Evolutionary conservation across 2,797 vertebrate species (phyloP).

Genomic region (Malurus leucopterus): DNA sequence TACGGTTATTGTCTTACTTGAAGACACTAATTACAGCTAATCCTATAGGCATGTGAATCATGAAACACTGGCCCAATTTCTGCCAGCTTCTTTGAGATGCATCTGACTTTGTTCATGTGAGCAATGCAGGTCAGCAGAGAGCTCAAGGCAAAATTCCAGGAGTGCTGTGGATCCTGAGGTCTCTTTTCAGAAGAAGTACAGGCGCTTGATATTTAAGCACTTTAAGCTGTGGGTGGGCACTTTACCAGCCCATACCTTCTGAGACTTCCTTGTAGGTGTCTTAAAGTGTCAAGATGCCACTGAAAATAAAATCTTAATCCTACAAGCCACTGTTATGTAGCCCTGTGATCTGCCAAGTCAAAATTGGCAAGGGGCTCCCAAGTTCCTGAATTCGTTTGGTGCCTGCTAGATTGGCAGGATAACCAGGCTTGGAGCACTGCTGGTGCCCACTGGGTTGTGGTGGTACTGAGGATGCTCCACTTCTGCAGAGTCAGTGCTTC

Average conservation of each 20-base stretch:
- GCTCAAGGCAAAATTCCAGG: slow-evolving; percentile 33
- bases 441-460: background rate
- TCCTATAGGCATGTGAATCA: slow-evolving; percentile 40
- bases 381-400: background rate
- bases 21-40: slow-evolving; percentile 31
- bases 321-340: background rate
- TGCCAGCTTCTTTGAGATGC: slow-evolving; percentile 20
- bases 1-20: slow-evolving; percentile 19
- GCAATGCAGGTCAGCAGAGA: slow-evolving; percentile 32
- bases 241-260: background rate
- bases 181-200: background rate
- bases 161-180: background rate
- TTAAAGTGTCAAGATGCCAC: background rate
- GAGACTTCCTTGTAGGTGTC: background rate
- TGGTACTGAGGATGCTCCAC: background rate
- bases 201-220: background rate
- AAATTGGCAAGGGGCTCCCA: background rate
- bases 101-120: slow-evolving; percentile 17
- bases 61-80: slow-evolving; percentile 25
- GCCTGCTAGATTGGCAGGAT: background rate
- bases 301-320: background rate
- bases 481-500: background rate
- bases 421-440: background rate
- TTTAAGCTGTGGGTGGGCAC: background rate
- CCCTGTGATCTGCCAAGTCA: background rate